Conservation (phyloP, 1,140 invertebrate species). For the Macrobrachium rosenbergii region DNA sequence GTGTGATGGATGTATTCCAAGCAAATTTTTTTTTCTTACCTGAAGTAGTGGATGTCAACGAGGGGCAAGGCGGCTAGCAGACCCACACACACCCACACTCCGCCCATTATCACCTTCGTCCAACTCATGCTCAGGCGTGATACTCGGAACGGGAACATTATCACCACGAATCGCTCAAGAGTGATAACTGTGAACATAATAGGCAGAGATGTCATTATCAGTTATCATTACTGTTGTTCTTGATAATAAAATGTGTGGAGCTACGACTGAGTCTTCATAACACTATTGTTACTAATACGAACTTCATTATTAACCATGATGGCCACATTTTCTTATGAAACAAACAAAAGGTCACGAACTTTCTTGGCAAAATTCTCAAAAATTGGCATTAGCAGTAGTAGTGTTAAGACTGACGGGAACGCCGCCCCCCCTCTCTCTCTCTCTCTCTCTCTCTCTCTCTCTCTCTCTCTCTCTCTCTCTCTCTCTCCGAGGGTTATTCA, state of each 20-base stretch:
- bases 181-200: conserved; percentile 71
- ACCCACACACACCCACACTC: conserved; percentile 72
- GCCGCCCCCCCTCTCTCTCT: conserved; percentile 3
- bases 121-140: conserved; percentile 70
- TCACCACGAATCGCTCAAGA: conserved; percentile 74
- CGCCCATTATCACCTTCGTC: conserved; percentile 72
- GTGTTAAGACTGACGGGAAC: not conserved
- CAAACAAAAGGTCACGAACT: no score
- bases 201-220: not conserved
- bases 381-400: no score
- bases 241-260: not conserved
- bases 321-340: no score
- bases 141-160: conserved; percentile 74
- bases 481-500: not conserved
- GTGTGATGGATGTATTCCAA: not conserved
- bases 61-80: conserved; percentile 72
- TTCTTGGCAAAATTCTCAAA: no score
- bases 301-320: not conserved
- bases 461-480: conserved; percentile 32
- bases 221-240: not conserved
- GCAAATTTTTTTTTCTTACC: conserved; percentile 13
- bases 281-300: not conserved
- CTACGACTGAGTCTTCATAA: not conserved
- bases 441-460: conserved; percentile 32
- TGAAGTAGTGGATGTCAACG: conserved; percentile 72